Evolutionary conservation across 2,888 invertebrate species (phyloP).

Genomic region (Acanthococcus lagerstroemiae): DNA sequence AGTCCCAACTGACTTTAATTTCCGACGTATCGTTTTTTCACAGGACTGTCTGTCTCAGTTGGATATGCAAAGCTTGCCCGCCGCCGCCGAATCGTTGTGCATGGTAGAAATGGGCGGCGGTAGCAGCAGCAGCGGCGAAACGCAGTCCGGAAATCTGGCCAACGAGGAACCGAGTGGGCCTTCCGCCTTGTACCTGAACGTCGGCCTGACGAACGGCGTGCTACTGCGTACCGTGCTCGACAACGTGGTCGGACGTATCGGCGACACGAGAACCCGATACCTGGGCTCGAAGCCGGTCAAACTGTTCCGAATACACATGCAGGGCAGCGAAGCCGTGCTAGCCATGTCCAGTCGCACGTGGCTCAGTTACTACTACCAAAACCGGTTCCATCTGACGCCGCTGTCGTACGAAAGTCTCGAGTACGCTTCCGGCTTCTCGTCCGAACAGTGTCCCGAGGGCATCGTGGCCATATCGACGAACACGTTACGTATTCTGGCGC

Average conservation of each 20-base stretch:
- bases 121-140: slow-evolving; percentile 43
- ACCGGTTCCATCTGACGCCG: slow-evolving; percentile 88
- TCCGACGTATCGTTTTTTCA: too few species aligned
- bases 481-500: slow-evolving; percentile 87
- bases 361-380: slow-evolving; percentile 97
- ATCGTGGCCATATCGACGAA: slow-evolving; percentile 98
- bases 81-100: slow-evolving; percentile 90
- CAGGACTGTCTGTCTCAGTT: slow-evolving; percentile 88
- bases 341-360: slow-evolving; percentile 97
- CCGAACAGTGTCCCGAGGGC: slow-evolving; percentile 97
- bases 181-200: slow-evolving; percentile 79
- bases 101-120: slow-evolving; percentile 85
- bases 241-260: slow-evolving; percentile 89
- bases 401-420: slow-evolving; percentile 93
- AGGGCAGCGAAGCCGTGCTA: slow-evolving; percentile 85
- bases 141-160: slow-evolving; percentile 51
- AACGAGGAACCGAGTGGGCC: slow-evolving; percentile 46
- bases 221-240: slow-evolving; percentile 86
- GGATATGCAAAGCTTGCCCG: slow-evolving; percentile 93
- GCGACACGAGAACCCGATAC: slow-evolving; percentile 94
- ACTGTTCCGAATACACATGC: slow-evolving; percentile 89
- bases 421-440: slow-evolving; percentile 89
- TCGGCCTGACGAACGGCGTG: slow-evolving; percentile 94
- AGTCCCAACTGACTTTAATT: too few species aligned
- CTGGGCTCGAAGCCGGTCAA: slow-evolving; percentile 92